Percentiles rank a stretch among this genome's conserved stretches.
Conservation (phyloP, 1,140 invertebrate species). For the Diplogasteroides magnus region DNA sequence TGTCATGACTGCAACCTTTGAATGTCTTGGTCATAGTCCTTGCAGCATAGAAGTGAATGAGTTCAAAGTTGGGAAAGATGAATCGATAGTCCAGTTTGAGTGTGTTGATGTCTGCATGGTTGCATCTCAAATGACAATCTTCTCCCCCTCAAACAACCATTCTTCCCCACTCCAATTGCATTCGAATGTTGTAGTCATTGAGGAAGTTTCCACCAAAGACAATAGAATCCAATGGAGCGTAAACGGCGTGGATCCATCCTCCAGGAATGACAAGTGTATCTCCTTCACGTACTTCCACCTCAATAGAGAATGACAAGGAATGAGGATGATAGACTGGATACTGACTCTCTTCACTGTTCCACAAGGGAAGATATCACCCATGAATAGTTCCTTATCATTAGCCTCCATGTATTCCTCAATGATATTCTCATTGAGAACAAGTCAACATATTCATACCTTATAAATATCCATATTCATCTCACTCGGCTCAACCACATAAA, state of each 20-base stretch:
- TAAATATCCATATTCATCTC: background rate
- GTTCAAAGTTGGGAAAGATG: too few relatives aligned
- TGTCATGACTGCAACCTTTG: too few relatives aligned
- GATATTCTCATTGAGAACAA: background rate
- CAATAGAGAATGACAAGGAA: too few relatives aligned
- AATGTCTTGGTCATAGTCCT: too few relatives aligned
- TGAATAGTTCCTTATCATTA: background rate
- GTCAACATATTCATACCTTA: background rate
- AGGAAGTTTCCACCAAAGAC: constrained; percentile 97
- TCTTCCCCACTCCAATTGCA: background rate
- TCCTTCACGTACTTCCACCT: constrained; percentile 58
- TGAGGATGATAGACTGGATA: too few relatives aligned
- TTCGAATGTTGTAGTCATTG: constrained; percentile 63
- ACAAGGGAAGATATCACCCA: too few relatives aligned
- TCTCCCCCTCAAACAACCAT: too few relatives aligned
- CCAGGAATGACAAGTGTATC: constrained; percentile 93
- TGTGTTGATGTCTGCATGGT: too few relatives aligned
- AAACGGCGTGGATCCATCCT: constrained; percentile 93
- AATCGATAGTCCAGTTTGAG: too few relatives aligned
- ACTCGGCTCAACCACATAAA: background rate
- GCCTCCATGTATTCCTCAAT: background rate
- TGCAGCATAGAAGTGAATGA: too few relatives aligned
- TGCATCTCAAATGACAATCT: too few relatives aligned
- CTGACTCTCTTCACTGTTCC: too few relatives aligned
- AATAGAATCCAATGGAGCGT: constrained; percentile 84